These are phyloP conservation scores for Dryobota labecula DNA, from an alignment of 2,888 invertebrate species.

Conservation along the genomic window DNA sequence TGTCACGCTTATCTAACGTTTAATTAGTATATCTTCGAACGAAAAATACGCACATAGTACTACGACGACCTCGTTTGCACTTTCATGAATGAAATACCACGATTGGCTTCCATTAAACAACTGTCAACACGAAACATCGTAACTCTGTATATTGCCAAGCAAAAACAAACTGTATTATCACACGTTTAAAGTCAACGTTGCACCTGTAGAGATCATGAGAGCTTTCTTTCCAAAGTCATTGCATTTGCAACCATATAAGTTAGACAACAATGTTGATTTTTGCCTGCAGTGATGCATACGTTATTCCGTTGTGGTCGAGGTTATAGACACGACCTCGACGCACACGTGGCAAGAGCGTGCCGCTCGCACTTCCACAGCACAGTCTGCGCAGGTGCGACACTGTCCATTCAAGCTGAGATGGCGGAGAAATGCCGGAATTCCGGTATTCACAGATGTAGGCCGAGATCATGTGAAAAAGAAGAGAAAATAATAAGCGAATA, in stretches of 20 bases:
- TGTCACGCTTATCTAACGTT: slow-evolving; percentile 43
- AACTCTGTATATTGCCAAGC: slow-evolving; percentile 11
- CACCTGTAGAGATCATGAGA: neutral
- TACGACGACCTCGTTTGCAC: slow-evolving; percentile 60
- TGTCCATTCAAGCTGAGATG: slow-evolving; percentile 32
- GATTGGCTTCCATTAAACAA: slow-evolving; percentile 36
- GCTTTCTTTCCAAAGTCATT: slow-evolving; percentile 20
- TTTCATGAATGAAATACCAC: slow-evolving; percentile 66
- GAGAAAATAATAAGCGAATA: neutral
- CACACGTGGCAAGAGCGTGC: slow-evolving; percentile 55
- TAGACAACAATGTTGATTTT: neutral
- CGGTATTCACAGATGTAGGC: slow-evolving; percentile 5
- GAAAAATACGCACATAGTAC: slow-evolving; percentile 63
- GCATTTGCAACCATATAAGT: neutral
- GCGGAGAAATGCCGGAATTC: slow-evolving; percentile 7
- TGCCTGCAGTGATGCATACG: neutral
- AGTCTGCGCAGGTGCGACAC: slow-evolving; percentile 50
- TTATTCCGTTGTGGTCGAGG: slow-evolving; percentile 23
- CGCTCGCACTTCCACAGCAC: slow-evolving; percentile 41
- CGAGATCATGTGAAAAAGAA: neutral
- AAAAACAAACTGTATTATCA: neutral
- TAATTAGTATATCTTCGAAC: slow-evolving; percentile 58
- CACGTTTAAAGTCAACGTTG: slow-evolving; percentile 2
- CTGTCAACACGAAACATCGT: neutral
- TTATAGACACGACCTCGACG: slow-evolving; percentile 42